Conservation (phyloP, 2,888 invertebrate genomes). For the Oligia strigilis region DNA sequence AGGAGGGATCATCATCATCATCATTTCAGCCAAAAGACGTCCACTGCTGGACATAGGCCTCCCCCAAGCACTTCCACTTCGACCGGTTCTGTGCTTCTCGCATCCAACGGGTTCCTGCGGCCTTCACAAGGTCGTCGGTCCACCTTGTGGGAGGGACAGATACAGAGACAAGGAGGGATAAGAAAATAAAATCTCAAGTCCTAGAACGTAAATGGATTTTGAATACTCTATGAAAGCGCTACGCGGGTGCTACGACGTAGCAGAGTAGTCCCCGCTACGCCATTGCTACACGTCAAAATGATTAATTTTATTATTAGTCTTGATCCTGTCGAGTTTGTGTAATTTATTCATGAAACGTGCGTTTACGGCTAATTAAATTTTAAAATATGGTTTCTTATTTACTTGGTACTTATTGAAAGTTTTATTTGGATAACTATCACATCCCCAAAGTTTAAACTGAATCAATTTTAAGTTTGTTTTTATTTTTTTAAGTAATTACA, state of each 20-base stretch:
- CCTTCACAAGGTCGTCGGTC: too few relatives aligned
- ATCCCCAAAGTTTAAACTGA: neutral
- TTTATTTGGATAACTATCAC: neutral
- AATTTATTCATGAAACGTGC: neutral
- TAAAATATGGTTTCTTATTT: neutral
- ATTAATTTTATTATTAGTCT: neutral
- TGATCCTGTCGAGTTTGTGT: too few relatives aligned
- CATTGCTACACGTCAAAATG: neutral
- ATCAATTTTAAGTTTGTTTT: slow-evolving; percentile 5
- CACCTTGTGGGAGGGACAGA: too few relatives aligned
- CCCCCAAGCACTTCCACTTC: too few relatives aligned
- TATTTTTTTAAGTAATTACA: slow-evolving; percentile 39
- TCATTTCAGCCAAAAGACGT: too few relatives aligned
- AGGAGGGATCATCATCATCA: too few relatives aligned
- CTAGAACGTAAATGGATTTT: neutral
- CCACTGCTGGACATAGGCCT: too few relatives aligned
- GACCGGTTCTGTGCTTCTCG: too few relatives aligned
- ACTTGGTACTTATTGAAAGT: neutral
- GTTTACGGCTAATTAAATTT: too few relatives aligned
- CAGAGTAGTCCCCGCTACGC: neutral
- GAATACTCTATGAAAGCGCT: neutral
- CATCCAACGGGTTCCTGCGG: too few relatives aligned
- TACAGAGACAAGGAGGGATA: too few relatives aligned
- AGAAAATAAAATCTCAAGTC: neutral
- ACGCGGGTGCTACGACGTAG: neutral